phyloP scores from a whole-genome alignment of 2,113 vertebrate genomes.

The Nothobranchius furzeri region DNA sequence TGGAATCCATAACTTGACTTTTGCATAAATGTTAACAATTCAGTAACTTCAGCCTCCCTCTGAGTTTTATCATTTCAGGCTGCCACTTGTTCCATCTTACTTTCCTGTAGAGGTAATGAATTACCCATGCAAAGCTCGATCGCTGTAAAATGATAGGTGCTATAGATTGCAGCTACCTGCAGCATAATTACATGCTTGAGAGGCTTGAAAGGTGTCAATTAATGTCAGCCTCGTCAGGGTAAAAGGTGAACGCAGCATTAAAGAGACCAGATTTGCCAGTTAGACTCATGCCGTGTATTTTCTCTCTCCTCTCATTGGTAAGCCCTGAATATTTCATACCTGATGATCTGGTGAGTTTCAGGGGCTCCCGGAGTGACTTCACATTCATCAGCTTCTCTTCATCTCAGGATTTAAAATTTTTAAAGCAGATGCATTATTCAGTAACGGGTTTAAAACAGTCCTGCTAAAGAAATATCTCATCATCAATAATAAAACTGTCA shows the following conservation, averaged over 20 bases:
- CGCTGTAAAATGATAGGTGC: constrained; percentile 20
- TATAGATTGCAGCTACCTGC: constrained; percentile 32
- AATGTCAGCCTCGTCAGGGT: constrained; percentile 28
- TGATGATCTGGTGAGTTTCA: constrained; percentile 44
- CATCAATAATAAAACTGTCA: not conserved
- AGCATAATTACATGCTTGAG: constrained; percentile 44
- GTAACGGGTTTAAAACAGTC: constrained; percentile 15
- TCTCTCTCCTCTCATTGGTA: constrained; percentile 14
- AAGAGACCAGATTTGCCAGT: constrained; percentile 39
- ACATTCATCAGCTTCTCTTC: constrained; percentile 44
- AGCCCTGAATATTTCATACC: constrained; percentile 66
- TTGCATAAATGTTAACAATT: not conserved
- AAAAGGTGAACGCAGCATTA: constrained; percentile 41
- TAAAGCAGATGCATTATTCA: constrained; percentile 29
- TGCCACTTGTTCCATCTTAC: constrained; percentile 4
- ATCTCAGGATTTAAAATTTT: constrained; percentile 12
- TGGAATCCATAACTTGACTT: too few species aligned
- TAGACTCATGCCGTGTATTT: constrained; percentile 29
- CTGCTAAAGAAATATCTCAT: not conserved
- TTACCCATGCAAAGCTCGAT: constrained; percentile 9
- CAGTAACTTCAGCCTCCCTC: not conserved
- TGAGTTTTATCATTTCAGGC: not conserved
- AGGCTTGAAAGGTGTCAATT: constrained; percentile 46
- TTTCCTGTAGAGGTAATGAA: constrained; percentile 24
- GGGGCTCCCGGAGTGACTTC: constrained; percentile 43